Conservation (phyloP, 2,113 vertebrate genomes). For the Bostrychus sinensis region DNA sequence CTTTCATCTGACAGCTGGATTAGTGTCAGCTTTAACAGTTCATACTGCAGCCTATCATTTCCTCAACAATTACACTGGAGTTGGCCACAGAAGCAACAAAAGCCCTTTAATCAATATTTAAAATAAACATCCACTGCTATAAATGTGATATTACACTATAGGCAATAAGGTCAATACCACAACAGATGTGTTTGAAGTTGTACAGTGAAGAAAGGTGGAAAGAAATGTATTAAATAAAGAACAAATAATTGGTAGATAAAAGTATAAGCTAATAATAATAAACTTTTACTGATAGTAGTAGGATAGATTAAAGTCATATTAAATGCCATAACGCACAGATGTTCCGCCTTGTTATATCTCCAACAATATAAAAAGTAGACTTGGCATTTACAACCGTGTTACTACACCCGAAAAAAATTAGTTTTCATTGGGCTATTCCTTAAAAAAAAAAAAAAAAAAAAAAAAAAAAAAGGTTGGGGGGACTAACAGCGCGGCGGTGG, state of each 20-base stretch:
- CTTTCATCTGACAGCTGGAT: conserved; percentile 48
- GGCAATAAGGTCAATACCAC: neutral
- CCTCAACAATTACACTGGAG: conserved; percentile 60
- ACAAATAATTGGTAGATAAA: too few species aligned
- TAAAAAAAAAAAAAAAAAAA: too few species aligned
- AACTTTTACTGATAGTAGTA: too few species aligned
- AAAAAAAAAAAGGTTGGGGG: neutral
- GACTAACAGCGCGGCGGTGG: conserved; percentile 12
- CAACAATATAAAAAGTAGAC: too few species aligned
- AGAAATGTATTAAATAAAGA: too few species aligned
- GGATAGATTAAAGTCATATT: neutral
- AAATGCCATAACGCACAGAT: neutral
- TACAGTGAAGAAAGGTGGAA: too few species aligned
- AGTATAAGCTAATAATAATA: too few species aligned
- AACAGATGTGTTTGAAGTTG: neutral
- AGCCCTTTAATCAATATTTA: conserved; percentile 54
- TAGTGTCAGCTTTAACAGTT: conserved; percentile 33
- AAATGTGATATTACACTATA: neutral
- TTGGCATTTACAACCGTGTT: neutral
- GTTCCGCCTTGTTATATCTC: neutral
- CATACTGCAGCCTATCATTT: conserved; percentile 51
- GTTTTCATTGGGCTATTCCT: neutral
- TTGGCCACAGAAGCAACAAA: conserved; percentile 43
- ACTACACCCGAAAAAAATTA: neutral
- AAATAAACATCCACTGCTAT: conserved; percentile 37